phyloP scores from a whole-genome alignment of 2,797 vertebrate species.

The Nyctalus aviator region DNA sequence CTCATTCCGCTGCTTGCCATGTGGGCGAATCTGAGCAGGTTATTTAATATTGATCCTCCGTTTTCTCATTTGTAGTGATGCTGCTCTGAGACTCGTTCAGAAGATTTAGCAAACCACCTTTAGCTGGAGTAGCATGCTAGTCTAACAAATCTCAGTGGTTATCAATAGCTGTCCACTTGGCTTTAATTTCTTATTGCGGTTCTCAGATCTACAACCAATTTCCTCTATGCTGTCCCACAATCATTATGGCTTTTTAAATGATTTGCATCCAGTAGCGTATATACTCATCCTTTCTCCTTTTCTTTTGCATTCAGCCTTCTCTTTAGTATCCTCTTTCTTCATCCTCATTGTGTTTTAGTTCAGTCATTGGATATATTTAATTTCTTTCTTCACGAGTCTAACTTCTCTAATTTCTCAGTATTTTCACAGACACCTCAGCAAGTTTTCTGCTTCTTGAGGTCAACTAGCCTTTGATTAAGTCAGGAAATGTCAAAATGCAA shows the following conservation, averaged over 20 bases:
- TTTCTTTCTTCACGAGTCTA: neutral
- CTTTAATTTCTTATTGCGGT: neutral
- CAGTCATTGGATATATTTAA: neutral
- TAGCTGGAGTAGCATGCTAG: neutral
- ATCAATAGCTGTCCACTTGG: neutral
- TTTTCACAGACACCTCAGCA: neutral
- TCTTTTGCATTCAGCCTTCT: neutral
- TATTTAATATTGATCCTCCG: neutral
- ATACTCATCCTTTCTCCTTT: neutral
- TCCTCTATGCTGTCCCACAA: neutral
- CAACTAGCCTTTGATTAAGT: neutral
- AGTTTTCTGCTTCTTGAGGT: neutral
- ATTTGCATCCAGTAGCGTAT: neutral
- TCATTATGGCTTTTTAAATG: neutral
- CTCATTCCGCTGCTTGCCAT: neutral
- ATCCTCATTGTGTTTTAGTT: neutral
- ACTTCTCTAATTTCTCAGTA: neutral
- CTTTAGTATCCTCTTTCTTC: neutral
- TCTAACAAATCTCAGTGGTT: neutral
- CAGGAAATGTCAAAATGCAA: conserved; percentile 28
- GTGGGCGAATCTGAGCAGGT: neutral
- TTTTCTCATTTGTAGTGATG: neutral
- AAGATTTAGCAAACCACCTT: neutral
- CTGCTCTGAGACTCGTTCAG: neutral
- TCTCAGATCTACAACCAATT: neutral